Conservation (phyloP, 2,888 invertebrate species). For the Caenorhabditis becei region DNA sequence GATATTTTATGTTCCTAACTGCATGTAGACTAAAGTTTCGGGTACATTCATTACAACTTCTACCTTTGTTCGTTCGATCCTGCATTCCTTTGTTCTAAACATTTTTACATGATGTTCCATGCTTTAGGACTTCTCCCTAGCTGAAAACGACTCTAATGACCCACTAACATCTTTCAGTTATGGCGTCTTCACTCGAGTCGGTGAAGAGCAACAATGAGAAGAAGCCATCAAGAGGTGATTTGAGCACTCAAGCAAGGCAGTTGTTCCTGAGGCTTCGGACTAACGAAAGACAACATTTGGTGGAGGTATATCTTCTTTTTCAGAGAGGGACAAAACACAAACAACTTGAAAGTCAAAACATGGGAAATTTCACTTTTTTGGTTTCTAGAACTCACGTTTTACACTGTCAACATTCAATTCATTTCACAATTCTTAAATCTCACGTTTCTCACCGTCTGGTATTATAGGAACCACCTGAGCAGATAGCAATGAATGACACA, state of each 20-base stretch:
- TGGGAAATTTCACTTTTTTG: not conserved
- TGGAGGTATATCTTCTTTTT: constrained; percentile 63
- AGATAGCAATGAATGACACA: constrained; percentile 59
- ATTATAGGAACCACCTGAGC: constrained; percentile 64
- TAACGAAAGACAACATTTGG: constrained; percentile 66
- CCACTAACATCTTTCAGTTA: constrained; percentile 58
- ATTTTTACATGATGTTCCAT: constrained; percentile 29
- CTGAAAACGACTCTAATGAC: not conserved
- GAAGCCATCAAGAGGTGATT: constrained; percentile 48
- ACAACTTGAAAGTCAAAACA: too few species aligned
- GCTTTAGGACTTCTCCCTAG: constrained; percentile 26
- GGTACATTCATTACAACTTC: constrained; percentile 16
- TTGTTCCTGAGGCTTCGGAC: constrained; percentile 58
- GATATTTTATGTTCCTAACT: not conserved
- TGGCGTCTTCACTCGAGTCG: constrained; percentile 72
- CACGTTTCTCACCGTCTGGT: constrained; percentile 19
- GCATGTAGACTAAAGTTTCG: constrained; percentile 20
- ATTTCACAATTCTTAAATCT: not conserved
- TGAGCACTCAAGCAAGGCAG: constrained; percentile 59
- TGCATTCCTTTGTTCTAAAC: constrained; percentile 47
- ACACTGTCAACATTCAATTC: not conserved
- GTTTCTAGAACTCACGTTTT: not conserved
- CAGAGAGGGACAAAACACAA: not conserved
- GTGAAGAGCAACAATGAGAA: constrained; percentile 63
- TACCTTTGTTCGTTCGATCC: constrained; percentile 25